phyloP scores from a whole-genome alignment of 2,888 invertebrate species.

The Andricus quercusramuli region DNA sequence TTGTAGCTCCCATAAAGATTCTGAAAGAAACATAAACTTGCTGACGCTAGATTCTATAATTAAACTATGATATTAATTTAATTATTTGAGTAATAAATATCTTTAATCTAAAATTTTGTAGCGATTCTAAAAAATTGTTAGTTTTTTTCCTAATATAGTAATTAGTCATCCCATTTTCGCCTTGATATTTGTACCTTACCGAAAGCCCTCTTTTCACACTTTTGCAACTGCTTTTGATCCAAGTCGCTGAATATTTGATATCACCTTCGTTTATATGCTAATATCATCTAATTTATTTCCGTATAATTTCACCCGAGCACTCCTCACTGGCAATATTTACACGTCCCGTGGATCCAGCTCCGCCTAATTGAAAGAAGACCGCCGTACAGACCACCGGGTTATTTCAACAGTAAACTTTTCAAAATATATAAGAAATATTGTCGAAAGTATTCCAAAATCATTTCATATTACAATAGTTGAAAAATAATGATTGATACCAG shows the following conservation, averaged over 20 bases:
- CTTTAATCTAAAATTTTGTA: background rate
- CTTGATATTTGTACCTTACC: background rate
- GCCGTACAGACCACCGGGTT: conserved; percentile 68
- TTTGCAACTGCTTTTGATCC: conserved; percentile 18
- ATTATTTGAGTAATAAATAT: background rate
- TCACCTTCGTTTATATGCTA: conserved; percentile 70
- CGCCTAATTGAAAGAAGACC: conserved; percentile 72
- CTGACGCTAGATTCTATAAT: background rate
- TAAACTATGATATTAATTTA: conserved; percentile 1
- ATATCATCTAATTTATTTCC: conserved; percentile 67
- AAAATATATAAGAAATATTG: conserved; percentile 62
- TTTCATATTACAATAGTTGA: background rate
- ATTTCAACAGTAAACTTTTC: conserved; percentile 65
- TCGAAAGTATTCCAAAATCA: background rate
- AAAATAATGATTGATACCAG: background rate
- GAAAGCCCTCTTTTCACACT: conserved; percentile 37
- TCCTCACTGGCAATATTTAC: conserved; percentile 59
- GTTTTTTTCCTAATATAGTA: background rate
- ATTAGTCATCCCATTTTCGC: background rate
- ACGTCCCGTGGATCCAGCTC: conserved; percentile 57
- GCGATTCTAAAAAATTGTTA: background rate
- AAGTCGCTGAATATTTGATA: conserved; percentile 30
- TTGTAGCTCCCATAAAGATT: background rate
- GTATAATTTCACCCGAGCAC: conserved; percentile 59
- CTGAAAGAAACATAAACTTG: background rate